Percentiles rank a stretch among this genome's conserved stretches.
phyloP scores from a whole-genome alignment of 2,113 vertebrate genomes.

The Chionis minor region DNA sequence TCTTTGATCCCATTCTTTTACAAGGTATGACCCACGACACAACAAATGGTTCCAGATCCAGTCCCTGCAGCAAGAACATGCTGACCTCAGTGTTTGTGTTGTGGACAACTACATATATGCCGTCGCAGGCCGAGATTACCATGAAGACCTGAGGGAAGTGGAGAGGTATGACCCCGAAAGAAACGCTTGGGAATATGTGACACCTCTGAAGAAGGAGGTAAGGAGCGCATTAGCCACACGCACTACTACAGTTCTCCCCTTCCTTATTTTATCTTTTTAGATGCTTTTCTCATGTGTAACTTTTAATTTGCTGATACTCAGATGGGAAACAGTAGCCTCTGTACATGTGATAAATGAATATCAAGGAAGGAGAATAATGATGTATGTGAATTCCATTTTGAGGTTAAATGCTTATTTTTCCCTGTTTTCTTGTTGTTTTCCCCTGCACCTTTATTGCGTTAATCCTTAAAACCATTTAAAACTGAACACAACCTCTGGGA shows the following conservation, averaged over 20 bases:
- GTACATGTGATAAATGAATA: background rate
- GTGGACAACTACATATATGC: constrained; percentile 87
- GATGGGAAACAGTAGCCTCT: background rate
- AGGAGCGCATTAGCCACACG: constrained; percentile 35
- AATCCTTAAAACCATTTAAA: background rate
- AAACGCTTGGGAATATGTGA: constrained; percentile 91
- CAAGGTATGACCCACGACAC: constrained; percentile 94
- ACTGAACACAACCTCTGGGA: background rate
- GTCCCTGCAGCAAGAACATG: constrained; percentile 89
- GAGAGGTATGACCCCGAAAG: constrained; percentile 91
- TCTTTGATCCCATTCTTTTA: background rate
- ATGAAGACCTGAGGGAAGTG: constrained; percentile 86
- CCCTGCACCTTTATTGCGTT: background rate
- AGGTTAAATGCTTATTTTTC: background rate
- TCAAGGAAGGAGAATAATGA: background rate
- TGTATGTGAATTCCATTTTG: background rate
- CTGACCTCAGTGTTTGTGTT: constrained; percentile 92
- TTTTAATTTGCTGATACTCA: background rate
- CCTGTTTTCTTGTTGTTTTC: background rate
- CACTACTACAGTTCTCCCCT: background rate
- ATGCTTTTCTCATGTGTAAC: background rate
- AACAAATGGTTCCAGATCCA: constrained; percentile 93
- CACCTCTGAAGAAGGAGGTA: constrained; percentile 88
- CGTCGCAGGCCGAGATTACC: constrained; percentile 93
- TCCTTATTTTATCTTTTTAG: background rate